A percentile compares a stretch with the other conserved stretches of the same genome.
phyloP scores from a whole-genome alignment of 2,113 vertebrate species.

The Hydrolagus affinis region DNA sequence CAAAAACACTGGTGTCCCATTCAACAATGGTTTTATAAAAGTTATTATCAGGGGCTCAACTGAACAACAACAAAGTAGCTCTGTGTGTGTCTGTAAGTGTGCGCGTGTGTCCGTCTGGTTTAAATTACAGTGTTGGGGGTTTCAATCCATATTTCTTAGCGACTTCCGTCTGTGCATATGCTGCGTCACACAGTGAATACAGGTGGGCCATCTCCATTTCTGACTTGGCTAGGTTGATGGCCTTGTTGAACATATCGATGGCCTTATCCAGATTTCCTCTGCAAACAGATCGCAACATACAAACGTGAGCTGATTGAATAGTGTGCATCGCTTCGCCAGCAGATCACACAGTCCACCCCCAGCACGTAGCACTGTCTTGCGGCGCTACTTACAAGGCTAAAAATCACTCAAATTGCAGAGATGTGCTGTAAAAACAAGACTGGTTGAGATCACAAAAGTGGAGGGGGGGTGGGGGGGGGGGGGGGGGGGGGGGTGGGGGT shows the following conservation, averaged over 20 bases:
- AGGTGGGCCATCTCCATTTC: constrained; percentile 99
- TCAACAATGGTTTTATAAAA: constrained; percentile 54
- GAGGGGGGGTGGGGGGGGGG: too few species aligned
- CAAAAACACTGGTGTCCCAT: constrained; percentile 55
- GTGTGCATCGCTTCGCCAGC: not conserved
- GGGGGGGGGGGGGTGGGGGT: too few species aligned
- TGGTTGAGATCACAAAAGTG: too few species aligned
- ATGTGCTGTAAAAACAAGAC: too few species aligned
- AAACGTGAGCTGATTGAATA: not conserved
- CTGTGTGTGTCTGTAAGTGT: not conserved
- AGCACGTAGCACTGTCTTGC: not conserved
- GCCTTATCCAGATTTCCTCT: constrained; percentile 98
- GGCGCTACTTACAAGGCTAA: not conserved
- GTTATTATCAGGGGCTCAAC: constrained; percentile 43
- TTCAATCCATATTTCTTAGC: constrained; percentile 96
- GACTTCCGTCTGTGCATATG: constrained; percentile 96
- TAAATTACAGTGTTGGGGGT: constrained; percentile 85
- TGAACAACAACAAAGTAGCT: constrained; percentile 43
- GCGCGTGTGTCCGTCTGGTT: too few species aligned
- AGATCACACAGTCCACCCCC: not conserved
- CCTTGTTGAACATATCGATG: constrained; percentile 99
- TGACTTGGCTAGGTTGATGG: constrained; percentile 95
- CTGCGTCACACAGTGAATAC: constrained; percentile 93
- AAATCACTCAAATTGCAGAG: not conserved
- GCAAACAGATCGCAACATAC: constrained; percentile 41